A percentile compares a stretch with the other conserved stretches of the same genome.
Conservation (phyloP, 2,113 vertebrate species). For the Tringa solitaria region DNA sequence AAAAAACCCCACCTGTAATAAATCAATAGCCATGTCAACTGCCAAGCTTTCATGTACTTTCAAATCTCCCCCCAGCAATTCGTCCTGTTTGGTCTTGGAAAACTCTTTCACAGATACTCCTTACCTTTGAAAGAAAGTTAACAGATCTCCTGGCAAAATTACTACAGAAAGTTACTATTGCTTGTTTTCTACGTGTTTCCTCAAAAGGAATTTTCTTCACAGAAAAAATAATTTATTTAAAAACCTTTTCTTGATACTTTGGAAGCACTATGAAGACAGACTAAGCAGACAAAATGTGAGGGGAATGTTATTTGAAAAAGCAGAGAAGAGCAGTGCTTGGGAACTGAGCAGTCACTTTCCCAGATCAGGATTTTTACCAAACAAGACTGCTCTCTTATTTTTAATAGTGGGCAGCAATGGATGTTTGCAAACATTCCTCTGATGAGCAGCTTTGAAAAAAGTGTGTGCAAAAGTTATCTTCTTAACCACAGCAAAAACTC, state of each 20-base stretch:
- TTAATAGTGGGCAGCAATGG: not conserved
- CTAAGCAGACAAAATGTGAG: not conserved
- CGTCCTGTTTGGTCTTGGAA: not conserved
- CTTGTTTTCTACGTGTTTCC: not conserved
- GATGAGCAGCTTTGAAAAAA: not conserved
- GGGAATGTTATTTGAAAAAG: not conserved
- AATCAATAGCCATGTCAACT: not conserved
- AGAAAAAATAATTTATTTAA: not conserved
- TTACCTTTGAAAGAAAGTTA: not conserved
- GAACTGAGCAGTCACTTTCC: not conserved
- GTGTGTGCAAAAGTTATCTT: not conserved
- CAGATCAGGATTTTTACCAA: not conserved
- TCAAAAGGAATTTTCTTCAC: not conserved
- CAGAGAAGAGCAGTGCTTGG: not conserved
- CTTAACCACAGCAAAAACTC: not conserved
- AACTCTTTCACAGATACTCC: not conserved
- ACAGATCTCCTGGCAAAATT: not conserved
- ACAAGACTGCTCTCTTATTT: not conserved
- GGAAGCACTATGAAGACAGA: not conserved
- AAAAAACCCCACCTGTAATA: fast-evolving
- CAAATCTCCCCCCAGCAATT: not conserved
- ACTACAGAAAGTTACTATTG: not conserved
- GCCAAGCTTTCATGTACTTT: not conserved
- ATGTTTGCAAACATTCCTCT: not conserved
- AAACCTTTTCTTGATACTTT: not conserved